phyloP scores from a whole-genome alignment of 2,888 invertebrate genomes.

The Agrotis clavis region DNA sequence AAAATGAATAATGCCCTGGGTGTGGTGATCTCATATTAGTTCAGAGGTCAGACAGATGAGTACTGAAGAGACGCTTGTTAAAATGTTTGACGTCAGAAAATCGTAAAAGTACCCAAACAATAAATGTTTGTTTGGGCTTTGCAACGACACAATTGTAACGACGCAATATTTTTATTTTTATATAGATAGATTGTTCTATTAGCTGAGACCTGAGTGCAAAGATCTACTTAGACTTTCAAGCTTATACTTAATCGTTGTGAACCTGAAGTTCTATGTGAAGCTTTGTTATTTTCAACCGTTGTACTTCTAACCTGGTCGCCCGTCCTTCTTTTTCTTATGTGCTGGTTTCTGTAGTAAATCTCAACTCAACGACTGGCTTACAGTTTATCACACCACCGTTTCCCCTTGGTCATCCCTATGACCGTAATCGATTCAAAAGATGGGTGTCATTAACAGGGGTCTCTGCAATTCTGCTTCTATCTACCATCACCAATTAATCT shows the following conservation, averaged over 20 bases:
- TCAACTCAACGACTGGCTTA: neutral
- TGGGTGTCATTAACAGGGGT: too few relatives aligned
- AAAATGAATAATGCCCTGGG: conserved; percentile 3
- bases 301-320: neutral
- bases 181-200: conserved; percentile 16
- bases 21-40: conserved; percentile 1
- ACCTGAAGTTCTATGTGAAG: neutral
- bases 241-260: conserved; percentile 43
- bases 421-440: too few relatives aligned
- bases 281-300: neutral
- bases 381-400: too few relatives aligned
- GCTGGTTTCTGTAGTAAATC: too few relatives aligned
- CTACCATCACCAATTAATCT: too few relatives aligned
- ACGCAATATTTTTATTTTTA: conserved; percentile 31
- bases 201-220: conserved; percentile 19
- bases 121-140: too few relatives aligned
- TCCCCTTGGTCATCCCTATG: too few relatives aligned
- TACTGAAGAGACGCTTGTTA: neutral
- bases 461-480: too few relatives aligned
- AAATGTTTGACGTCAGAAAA: conserved; percentile 24
- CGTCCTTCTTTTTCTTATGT: neutral
- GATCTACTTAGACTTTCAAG: conserved; percentile 44
- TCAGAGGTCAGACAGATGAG: neutral
- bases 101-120: conserved; percentile 2
- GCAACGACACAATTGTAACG: neutral